Evolutionary conservation across 2,113 vertebrate genomes (phyloP).

Genomic region (Plestiodon gilberti): DNA sequence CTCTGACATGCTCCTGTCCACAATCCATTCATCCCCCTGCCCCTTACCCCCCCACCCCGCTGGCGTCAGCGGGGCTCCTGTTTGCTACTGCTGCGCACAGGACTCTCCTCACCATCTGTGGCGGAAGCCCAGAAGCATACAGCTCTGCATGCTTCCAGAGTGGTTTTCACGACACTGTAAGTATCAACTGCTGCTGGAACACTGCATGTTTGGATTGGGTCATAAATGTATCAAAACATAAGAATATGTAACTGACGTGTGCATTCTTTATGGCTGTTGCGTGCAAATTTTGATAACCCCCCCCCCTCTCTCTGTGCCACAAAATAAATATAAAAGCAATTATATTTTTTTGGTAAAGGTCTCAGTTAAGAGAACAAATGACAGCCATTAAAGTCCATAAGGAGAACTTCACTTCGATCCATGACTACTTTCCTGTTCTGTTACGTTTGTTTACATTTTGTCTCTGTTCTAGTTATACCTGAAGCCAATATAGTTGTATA

Average conservation of each 20-base stretch:
- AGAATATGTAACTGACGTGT: not conserved
- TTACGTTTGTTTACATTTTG: slow-evolving; percentile 48
- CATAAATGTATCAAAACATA: not conserved
- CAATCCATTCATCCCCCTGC: not conserved
- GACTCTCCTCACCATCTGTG: no score
- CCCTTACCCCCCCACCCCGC: no score
- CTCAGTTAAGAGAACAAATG: slow-evolving; percentile 18
- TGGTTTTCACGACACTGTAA: no score
- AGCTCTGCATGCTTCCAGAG: no score
- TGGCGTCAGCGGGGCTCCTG: no score
- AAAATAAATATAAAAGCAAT: slow-evolving; percentile 13
- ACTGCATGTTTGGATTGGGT: no score
- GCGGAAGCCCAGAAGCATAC: no score
- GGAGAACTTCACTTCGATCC: not conserved
- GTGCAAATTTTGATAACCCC: slow-evolving; percentile 11
- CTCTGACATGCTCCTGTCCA: no score
- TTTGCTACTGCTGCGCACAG: no score
- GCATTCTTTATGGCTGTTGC: rapidly evolving
- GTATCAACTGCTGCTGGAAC: no score
- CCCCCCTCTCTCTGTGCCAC: not conserved
- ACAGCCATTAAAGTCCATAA: not conserved
- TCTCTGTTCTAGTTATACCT: slow-evolving; percentile 25
- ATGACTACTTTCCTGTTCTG: slow-evolving; percentile 8
- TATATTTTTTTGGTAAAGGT: not conserved
- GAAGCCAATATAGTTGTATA: slow-evolving; percentile 44